Percentiles rank a stretch among this genome's conserved stretches.
Evolutionary conservation across 2,797 vertebrate species (phyloP).

Genomic region (Galago senegalensis): DNA sequence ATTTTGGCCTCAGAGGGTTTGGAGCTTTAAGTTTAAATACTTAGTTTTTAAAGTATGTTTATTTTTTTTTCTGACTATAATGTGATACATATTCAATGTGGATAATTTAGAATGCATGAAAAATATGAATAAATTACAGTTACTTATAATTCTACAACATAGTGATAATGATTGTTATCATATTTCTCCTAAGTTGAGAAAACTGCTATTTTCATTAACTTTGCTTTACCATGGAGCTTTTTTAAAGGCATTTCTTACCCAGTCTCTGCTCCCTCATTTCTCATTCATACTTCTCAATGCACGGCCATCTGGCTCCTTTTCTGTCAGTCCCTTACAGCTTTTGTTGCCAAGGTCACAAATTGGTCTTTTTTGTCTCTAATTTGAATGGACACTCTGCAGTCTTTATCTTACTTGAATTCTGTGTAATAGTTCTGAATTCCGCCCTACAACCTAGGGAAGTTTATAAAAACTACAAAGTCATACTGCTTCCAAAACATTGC

Average conservation of each 20-base stretch:
- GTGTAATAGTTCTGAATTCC: constrained; percentile 35
- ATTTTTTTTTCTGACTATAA: constrained; percentile 23
- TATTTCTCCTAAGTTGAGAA: constrained; percentile 57
- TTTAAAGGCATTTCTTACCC: constrained; percentile 1
- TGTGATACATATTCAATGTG: constrained; percentile 21
- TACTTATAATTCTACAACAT: constrained; percentile 58
- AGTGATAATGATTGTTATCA: constrained; percentile 50
- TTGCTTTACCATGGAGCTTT: constrained; percentile 44
- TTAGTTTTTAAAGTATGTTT: constrained; percentile 56
- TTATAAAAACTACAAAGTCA: constrained; percentile 58
- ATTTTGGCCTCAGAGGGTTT: constrained; percentile 15
- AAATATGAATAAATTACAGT: constrained; percentile 56
- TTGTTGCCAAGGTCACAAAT: constrained; percentile 68
- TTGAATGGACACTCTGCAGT: constrained; percentile 67
- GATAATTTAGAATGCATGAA: constrained; percentile 52
- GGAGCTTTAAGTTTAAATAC: neutral
- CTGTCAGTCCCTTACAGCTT: constrained; percentile 32
- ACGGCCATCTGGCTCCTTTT: constrained; percentile 65
- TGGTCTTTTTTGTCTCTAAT: constrained; percentile 20
- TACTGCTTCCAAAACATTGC: constrained; percentile 50
- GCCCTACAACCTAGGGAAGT: neutral
- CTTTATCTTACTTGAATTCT: constrained; percentile 60
- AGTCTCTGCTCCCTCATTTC: constrained; percentile 51
- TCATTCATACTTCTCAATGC: constrained; percentile 42
- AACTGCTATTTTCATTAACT: constrained; percentile 72